phyloP scores from a whole-genome alignment of 1,140 invertebrate species.

The Nebria ingens region DNA sequence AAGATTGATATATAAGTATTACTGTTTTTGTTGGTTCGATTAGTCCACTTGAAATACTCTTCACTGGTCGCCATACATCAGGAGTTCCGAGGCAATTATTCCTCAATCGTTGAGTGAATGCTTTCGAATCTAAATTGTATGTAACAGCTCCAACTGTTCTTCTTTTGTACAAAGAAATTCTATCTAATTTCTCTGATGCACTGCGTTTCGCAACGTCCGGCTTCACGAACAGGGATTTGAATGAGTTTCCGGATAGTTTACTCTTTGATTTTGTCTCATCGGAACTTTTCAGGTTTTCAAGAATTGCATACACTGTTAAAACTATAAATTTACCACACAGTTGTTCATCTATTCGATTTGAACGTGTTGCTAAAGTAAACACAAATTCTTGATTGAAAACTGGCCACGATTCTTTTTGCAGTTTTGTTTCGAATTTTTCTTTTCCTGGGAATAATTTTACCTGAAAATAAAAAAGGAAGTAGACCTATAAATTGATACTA shows the following conservation, averaged over 20 bases:
- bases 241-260: conserved; percentile 23
- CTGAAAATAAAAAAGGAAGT: conserved; percentile 39
- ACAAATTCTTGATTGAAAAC: conserved; percentile 66
- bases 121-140: conserved; percentile 56
- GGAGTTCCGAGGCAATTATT: conserved; percentile 55
- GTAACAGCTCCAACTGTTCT: conserved; percentile 57
- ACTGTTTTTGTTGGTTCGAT: not conserved
- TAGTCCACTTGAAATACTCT: conserved; percentile 55
- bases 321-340: conserved; percentile 61
- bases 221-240: conserved; percentile 32
- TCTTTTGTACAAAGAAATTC: conserved; percentile 47
- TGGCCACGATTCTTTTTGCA: conserved; percentile 63
- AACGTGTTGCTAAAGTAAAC: conserved; percentile 45
- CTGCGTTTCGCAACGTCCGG: conserved; percentile 35
- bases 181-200: conserved; percentile 31
- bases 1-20: too few relatives aligned
- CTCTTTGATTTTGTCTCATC: conserved; percentile 32
- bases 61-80: conserved; percentile 62
- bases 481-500: not conserved
- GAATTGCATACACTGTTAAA: conserved; percentile 58
- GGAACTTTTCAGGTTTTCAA: conserved; percentile 43
- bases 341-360: conserved; percentile 40
- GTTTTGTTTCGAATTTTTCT: conserved; percentile 58
- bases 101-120: conserved; percentile 51
- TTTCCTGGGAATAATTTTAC: conserved; percentile 62